Evolutionary conservation across 2,113 vertebrate species (phyloP).

Genomic region (Tenebrosternarchus preto): DNA sequence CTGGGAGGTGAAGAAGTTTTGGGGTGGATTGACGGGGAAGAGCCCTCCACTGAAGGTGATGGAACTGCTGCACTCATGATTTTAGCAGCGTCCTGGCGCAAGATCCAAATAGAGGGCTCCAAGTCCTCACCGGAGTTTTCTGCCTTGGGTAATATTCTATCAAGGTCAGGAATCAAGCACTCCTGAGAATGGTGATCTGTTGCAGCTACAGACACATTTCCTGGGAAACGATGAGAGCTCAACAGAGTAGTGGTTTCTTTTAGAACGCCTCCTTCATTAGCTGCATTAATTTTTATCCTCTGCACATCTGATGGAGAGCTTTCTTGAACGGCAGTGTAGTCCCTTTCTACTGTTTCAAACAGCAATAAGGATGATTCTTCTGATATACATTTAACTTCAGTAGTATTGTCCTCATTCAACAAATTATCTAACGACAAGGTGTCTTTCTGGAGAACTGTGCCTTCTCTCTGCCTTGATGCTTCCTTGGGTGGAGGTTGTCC

Average conservation of each 20-base stretch:
- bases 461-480: neutral
- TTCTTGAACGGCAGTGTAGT: slow-evolving; percentile 2
- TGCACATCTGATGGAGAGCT: slow-evolving; percentile 17
- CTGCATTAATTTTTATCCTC: slow-evolving; percentile 18
- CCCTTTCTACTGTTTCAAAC: neutral
- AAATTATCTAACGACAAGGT: neutral
- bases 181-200: slow-evolving; percentile 15
- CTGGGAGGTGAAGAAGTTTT: slow-evolving; percentile 13
- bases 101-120: slow-evolving; percentile 34
- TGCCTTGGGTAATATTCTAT: slow-evolving; percentile 3
- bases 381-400: neutral
- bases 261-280: neutral
- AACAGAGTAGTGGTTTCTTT: neutral
- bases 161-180: slow-evolving; percentile 9
- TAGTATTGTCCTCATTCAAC: neutral
- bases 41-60: slow-evolving; percentile 18
- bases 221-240: neutral
- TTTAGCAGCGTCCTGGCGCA: slow-evolving; percentile 36
- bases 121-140: neutral
- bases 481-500: neutral
- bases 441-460: neutral
- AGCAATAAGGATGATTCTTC: neutral
- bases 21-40: slow-evolving; percentile 2
- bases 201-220: neutral
- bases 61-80: slow-evolving; percentile 53